These are phyloP conservation scores for Montipora efflorescens DNA, from an alignment of 64 coral and sea anemone genomes.

Conservation along the genomic window DNA sequence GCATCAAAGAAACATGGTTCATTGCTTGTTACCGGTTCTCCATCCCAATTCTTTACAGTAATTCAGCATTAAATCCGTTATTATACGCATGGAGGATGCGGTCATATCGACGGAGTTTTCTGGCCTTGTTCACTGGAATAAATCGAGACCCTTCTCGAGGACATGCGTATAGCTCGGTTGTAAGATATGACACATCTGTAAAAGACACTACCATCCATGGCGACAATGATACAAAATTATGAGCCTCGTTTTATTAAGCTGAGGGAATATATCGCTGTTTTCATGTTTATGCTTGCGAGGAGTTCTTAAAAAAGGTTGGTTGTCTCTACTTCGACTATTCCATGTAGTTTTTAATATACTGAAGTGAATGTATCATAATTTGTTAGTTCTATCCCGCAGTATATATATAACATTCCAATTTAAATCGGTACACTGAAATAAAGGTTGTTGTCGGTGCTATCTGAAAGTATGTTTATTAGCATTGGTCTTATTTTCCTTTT, in stretches of 20 bases:
- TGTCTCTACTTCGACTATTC: no score
- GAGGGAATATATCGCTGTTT: no score
- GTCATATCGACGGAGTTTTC: constrained; percentile 34
- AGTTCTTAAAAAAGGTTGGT: no score
- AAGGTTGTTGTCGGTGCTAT: no score
- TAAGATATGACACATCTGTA: not conserved
- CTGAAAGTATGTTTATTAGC: no score
- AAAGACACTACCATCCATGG: not conserved
- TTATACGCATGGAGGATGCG: constrained; percentile 64
- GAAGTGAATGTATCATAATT: no score
- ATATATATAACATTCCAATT: no score
- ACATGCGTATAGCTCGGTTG: not conserved
- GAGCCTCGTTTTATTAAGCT: not conserved
- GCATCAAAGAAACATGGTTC: constrained; percentile 24
- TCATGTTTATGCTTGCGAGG: no score
- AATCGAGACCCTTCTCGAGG: not conserved
- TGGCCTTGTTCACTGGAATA: not conserved
- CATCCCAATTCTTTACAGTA: constrained; percentile 59
- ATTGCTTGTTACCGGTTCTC: constrained; percentile 52
- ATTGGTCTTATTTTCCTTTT: no score
- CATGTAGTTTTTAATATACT: no score
- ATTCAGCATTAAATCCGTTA: constrained; percentile 59
- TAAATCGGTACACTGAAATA: no score
- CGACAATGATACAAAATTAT: constrained; percentile 23
- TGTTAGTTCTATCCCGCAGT: no score